Base-by-base conservation (phyloP, 2,113 vertebrate species). In the Sorex araneus region DNA sequence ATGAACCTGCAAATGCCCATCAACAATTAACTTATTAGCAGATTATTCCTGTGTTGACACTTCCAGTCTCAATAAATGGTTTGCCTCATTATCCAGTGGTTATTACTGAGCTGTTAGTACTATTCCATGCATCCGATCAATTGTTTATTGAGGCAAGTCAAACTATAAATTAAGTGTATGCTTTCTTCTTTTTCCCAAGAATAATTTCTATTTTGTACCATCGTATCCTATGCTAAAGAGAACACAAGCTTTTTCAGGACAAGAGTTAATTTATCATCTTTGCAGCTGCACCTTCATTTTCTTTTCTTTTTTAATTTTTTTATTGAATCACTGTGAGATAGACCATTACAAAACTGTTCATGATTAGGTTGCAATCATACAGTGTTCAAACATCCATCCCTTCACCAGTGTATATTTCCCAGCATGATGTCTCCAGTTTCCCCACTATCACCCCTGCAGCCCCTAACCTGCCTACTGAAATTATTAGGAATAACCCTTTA, bases 1-100 rank as follows among this genome's bases (percentile, higher is more conserved):
- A 40, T 91, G 89, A 96, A 95, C 80, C 69, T 81, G 71, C 71
- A 83, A 89, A 89, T 87, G 92, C 84, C 93, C 86, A 89, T 89
- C 77, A 92, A 77, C 90, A 95, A 84, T 95, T 93, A 95, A n/a
- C 73, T n/a, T 60, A 60, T 94, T 74, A 80, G 47, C 69, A 67
- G 85, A 93, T 93, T 73, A 84, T 89, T 50, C 74, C 73, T 94
- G n/a, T 84, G 57, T 86, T 87, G 67, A 75, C 63, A 89, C 71
- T 93, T 94, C 25, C 28, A 60, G 45, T 90, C 86, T 93, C 84
- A 60, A 32, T 92, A 93, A 95, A 92, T 67, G 36, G 19, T 81
- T 81, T 84, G 23, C 74, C 34, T 91, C 84, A 82, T 91, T 95
- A 82, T 87, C n/a, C 66, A 32, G 0, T 87, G 36, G 87, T 89